Evolutionary conservation across 1,140 invertebrate species (phyloP), one percentile per base, ranked within the genome.

Genomic region (Colletes gigas): DNA sequence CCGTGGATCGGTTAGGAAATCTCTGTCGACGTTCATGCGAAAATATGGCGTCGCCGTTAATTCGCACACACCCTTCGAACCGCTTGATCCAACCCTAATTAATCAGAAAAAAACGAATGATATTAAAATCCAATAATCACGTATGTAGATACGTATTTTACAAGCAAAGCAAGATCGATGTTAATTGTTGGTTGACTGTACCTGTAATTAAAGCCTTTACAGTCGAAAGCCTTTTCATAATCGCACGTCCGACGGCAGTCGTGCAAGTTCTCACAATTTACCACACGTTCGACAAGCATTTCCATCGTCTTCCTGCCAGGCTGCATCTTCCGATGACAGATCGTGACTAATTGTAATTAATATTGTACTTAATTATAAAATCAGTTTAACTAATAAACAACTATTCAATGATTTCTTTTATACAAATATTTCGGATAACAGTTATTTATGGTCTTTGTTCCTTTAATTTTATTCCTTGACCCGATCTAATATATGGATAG

Each of bases 131-230:
- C 3, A 44, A 7, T 0, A 5, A 7, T 9, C 5, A 44, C 44
- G 44, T n/a, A n/a, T n/a, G n/a, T 30, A 30, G 44, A 44, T 60
- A 1, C 50, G 50, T 21, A 15, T 4, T 12, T 8, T 9, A 39
- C 19, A 15, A 41, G 3, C 21, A 47, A 50, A 8, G 15, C 2
- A 6, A 30, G 3, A 17, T 30, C 6, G 21, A 39, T 10, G 15
- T 1, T 39, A 62, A 63, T 52, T 9, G 19, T 52, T 63, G 21
- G 6, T 15, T 55, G 17, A 19, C 90, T 91, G 93, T 30, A 96
- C 96, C 95, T 96, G 92, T 97, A 97, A 92, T 97, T 97, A 89
- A 97, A 97, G 79, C 96, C 97, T 92, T 97, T 96, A 88, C 97
- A 97, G 77, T 94, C 94, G 90, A 97, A 97, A 67, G 94, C 91